Base-by-base conservation (phyloP, 2,797 vertebrate genomes). In the Setipinna tenuifilis region DNA sequence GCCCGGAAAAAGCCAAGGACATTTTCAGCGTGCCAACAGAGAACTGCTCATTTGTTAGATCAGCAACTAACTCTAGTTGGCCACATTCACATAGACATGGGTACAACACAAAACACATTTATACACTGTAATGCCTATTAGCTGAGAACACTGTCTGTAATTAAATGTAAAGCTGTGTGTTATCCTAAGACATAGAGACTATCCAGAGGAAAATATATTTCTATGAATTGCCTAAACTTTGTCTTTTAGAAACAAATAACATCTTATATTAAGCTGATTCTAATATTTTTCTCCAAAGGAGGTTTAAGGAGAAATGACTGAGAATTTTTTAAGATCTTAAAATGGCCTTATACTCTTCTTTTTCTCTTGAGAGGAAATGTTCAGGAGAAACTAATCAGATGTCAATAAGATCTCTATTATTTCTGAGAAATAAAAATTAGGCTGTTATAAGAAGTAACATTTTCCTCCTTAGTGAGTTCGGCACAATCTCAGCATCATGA, bases 401-500 rank as follows among this genome's bases (percentile, higher is more conserved):
- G 46, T 48, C 46, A 48, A 48, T 3, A 48, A 48, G 46, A 4
- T 10, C 46, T 48, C 3, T 4, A 4, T 48, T 48, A 48, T 48
- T 48, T 48, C 46, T 10, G 10, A 48, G 46, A 4, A 10, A 48
- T 48, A 48, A 48, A 48, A 48, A 48, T 48, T 3, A 48, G 46
- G 10, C 46, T 48, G 46, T 10, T 48, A 48, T 3, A 48, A 48
- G 10, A 48, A 48, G 10, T 4, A 10, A 48, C 46, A 48, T 48
- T 48, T 48, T 48, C 46, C 46, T 48, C n/a, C n/a, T n/a, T n/a
- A 65, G 61, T 11, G 7, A 54, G 50, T 54, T 54, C 7, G 9
- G 14, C 50, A 54, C 50, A 54, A 54, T 54, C 50, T 54, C 86
- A 85, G 83, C 81, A 35, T 57, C 25, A 88, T 82, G 31, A 21